phyloP scores from a whole-genome alignment of 2,797 vertebrate species.

The Mus caroli region DNA sequence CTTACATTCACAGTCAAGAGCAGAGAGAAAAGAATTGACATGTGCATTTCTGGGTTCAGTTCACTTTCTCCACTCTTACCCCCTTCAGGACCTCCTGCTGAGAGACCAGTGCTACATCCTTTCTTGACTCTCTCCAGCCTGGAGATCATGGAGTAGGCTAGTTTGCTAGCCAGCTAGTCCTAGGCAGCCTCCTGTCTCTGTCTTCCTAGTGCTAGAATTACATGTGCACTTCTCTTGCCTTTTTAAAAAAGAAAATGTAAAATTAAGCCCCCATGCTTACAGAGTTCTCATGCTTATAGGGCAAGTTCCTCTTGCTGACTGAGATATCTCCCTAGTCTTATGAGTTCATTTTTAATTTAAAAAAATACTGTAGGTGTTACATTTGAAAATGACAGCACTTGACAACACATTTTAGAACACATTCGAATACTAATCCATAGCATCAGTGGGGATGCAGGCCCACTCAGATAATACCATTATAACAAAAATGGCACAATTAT shows the following conservation, averaged over 20 bases:
- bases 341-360: slow-evolving; percentile 48
- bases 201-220: neutral
- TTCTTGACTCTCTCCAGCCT: neutral
- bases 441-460: neutral
- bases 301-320: neutral
- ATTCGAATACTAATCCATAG: slow-evolving; percentile 45
- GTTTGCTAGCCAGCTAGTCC: neutral
- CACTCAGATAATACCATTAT: neutral
- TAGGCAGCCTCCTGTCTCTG: neutral
- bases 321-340: neutral
- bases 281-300: neutral
- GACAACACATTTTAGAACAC: slow-evolving; percentile 57
- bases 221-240: neutral
- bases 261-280: neutral
- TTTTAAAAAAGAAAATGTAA: neutral
- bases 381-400: slow-evolving; percentile 54
- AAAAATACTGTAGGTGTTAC: neutral
- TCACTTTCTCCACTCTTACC: neutral
- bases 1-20: neutral
- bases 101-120: neutral
- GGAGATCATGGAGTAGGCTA: neutral
- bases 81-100: neutral
- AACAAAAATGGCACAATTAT: slow-evolving; percentile 30
- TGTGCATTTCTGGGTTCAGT: neutral
- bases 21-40: neutral